Evolutionary conservation across 2,113 vertebrate species (phyloP).

Genomic region (Vidua macroura): DNA sequence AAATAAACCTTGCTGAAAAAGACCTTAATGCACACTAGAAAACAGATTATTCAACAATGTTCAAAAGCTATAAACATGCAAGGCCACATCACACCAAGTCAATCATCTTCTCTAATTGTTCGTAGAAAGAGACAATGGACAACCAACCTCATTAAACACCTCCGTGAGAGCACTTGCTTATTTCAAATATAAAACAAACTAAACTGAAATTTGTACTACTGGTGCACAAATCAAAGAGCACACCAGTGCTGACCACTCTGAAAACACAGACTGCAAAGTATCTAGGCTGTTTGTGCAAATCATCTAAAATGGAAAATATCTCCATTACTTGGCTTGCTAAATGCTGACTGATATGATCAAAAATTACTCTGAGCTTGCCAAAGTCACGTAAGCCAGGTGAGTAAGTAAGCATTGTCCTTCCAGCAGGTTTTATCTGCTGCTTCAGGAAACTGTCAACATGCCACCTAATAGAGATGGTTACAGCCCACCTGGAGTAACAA

Average conservation of each 20-base stretch:
- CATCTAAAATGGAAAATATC: neutral
- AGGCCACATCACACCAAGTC: neutral
- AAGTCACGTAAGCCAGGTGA: neutral
- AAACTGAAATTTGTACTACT: neutral
- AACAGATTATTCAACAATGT: neutral
- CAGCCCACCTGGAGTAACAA: neutral
- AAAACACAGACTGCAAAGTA: neutral
- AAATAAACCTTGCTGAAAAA: neutral
- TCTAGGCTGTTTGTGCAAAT: neutral
- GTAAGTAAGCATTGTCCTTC: neutral
- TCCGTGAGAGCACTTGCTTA: neutral
- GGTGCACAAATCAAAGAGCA: neutral
- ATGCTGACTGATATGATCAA: neutral
- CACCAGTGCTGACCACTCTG: neutral
- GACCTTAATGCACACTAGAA: neutral
- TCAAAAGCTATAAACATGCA: neutral
- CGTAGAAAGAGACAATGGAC: neutral
- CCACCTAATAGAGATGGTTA: fast-evolving
- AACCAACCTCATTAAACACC: neutral
- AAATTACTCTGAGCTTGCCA: neutral
- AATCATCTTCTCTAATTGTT: neutral
- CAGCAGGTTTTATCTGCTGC: neutral
- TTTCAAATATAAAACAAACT: neutral
- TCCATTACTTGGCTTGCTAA: neutral
- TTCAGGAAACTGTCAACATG: neutral